These are phyloP conservation scores for Nycticebus coucang DNA, from an alignment of 2,113 vertebrate genomes.

Conservation along the genomic window DNA sequence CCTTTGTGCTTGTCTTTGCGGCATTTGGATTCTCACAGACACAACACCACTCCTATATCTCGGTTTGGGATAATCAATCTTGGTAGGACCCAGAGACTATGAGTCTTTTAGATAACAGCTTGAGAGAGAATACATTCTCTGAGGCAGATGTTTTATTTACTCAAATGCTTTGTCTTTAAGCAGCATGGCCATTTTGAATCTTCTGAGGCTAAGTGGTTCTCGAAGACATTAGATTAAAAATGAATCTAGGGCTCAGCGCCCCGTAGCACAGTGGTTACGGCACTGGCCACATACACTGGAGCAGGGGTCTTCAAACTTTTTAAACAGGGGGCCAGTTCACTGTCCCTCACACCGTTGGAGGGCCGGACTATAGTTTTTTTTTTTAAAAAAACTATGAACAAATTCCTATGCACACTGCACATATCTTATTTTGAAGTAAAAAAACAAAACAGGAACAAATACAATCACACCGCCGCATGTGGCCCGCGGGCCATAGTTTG, in stretches of 20 bases:
- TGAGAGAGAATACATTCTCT: background rate
- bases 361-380: too few species aligned
- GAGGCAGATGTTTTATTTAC: background rate
- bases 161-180: background rate
- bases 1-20: background rate
- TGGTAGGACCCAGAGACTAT: background rate
- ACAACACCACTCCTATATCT: background rate
- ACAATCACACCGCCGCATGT: too few species aligned
- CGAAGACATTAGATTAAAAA: background rate
- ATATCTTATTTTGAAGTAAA: too few species aligned
- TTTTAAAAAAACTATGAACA: too few species aligned
- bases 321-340: too few species aligned
- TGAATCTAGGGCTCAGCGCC: background rate
- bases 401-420: too few species aligned
- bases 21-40: background rate
- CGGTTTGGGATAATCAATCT: background rate
- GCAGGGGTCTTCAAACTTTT: too few species aligned
- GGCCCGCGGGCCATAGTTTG: too few species aligned
- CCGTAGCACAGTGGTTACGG: too few species aligned
- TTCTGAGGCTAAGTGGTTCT: background rate
- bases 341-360: too few species aligned
- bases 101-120: background rate
- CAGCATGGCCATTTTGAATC: background rate
- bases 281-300: too few species aligned
- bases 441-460: too few species aligned